Evolutionary conservation across 2,888 invertebrate species (phyloP).

Genomic region (Pyrrhia umbra): DNA sequence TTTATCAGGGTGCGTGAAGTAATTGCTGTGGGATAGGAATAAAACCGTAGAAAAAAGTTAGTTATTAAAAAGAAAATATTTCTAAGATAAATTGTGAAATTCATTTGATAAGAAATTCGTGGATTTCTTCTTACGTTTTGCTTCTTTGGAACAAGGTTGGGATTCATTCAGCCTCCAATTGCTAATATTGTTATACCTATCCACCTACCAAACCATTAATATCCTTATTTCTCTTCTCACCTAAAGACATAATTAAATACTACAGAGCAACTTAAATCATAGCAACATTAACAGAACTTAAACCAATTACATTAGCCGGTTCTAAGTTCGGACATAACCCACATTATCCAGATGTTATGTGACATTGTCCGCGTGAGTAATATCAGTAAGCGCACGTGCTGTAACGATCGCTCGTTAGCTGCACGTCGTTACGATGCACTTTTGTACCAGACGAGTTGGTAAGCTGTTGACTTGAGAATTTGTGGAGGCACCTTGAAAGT

Average conservation of each 20-base stretch:
- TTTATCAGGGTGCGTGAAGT: too few species aligned
- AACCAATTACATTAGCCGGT: conserved; percentile 40
- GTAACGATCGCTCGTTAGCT: conserved; percentile 69
- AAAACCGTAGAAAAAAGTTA: too few species aligned
- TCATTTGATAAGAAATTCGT: too few species aligned
- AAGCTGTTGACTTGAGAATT: conserved; percentile 53
- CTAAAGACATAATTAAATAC: too few species aligned
- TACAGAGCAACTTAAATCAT: background rate
- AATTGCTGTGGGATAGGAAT: too few species aligned
- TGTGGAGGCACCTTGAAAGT: conserved; percentile 7
- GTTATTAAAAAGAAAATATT: too few species aligned
- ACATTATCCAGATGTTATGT: conserved; percentile 40
- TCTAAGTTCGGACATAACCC: conserved; percentile 20
- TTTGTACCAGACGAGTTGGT: conserved; percentile 47
- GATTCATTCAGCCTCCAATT: too few species aligned
- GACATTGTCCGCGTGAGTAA: conserved; percentile 51
- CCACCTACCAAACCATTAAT: too few species aligned
- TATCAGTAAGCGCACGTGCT: conserved; percentile 54
- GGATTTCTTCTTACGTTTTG: too few species aligned
- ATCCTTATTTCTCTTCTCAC: background rate
- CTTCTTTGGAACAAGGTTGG: too few species aligned
- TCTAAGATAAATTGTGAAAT: too few species aligned
- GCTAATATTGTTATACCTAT: too few species aligned
- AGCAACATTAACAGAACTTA: background rate
- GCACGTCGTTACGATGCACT: conserved; percentile 63